A percentile compares a stretch with the other conserved stretches of the same genome.
These are phyloP conservation scores for Anthonomus grandis DNA, from an alignment of 1,140 invertebrate genomes.

Conservation along the genomic window DNA sequence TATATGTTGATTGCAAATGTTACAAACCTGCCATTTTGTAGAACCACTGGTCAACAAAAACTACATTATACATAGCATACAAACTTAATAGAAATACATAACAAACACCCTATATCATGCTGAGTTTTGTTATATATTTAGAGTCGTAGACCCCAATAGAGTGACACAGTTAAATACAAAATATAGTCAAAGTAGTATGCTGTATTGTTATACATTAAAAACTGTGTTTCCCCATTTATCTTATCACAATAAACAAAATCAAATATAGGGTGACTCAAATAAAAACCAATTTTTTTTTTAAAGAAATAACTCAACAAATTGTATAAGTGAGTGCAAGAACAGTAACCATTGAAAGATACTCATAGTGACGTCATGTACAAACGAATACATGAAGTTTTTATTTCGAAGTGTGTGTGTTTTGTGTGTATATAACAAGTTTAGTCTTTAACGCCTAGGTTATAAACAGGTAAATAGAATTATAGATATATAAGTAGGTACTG, in stretches of 20 bases:
- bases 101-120: too few species aligned
- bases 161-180: too few species aligned
- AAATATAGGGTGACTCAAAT: conserved; percentile 3
- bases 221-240: not conserved
- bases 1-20: too few species aligned
- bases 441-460: conserved; percentile 39
- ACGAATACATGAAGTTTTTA: conserved; percentile 29
- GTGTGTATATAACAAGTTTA: conserved; percentile 41
- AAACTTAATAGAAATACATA: too few species aligned
- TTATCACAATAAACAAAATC: not conserved
- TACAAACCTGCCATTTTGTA: too few species aligned
- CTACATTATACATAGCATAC: too few species aligned
- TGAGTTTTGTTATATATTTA: too few species aligned
- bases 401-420: conserved; percentile 32
- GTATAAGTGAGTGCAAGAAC: conserved; percentile 28
- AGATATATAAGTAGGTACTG: conserved; percentile 40
- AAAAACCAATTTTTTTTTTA: too few species aligned
- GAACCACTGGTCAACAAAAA: too few species aligned
- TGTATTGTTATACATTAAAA: too few species aligned
- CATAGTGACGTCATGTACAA: conserved; percentile 26
- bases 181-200: too few species aligned
- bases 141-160: too few species aligned
- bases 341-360: conserved; percentile 38
- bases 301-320: not conserved
- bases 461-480: conserved; percentile 40